A percentile compares a stretch with the other conserved stretches of the same genome.
phyloP scores from a whole-genome alignment of 2,888 invertebrate genomes.

The Caenorhabditis wallacei region DNA sequence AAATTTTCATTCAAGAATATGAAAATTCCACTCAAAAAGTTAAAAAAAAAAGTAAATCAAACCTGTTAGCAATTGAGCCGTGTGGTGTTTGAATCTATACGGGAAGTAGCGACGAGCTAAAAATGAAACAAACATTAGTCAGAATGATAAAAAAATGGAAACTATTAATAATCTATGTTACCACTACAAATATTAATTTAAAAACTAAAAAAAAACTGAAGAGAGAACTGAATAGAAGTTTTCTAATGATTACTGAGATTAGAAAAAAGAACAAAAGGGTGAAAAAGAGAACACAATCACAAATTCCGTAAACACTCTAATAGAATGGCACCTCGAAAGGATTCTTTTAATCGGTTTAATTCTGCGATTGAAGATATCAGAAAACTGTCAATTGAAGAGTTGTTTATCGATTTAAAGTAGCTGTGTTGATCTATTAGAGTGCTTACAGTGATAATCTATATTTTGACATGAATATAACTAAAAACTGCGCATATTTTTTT shows the following conservation, averaged over 20 bases:
- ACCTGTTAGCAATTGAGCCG: constrained; percentile 82
- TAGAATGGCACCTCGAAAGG: no score
- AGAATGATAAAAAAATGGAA: background rate
- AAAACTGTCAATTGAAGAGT: no score
- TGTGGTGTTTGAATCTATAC: constrained; percentile 83
- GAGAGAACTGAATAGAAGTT: background rate
- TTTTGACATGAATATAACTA: no score
- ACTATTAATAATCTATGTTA: background rate
- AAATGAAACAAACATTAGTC: constrained; percentile 43
- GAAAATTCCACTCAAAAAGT: background rate
- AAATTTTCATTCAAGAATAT: background rate
- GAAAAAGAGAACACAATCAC: background rate
- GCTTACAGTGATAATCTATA: no score
- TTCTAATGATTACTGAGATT: background rate
- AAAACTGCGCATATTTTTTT: no score
- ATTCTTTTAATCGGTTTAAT: no score
- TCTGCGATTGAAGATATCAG: no score
- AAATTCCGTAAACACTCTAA: no score
- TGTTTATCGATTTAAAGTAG: no score
- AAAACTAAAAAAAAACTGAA: background rate
- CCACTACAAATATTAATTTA: background rate
- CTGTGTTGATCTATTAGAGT: no score
- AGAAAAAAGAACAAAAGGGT: background rate
- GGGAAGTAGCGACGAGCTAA: constrained; percentile 81
- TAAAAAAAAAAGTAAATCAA: constrained; percentile 18